Percentiles rank a stretch among this genome's conserved stretches.
These are phyloP conservation scores for Calephelis virginiensis DNA, from an alignment of 1,140 invertebrate genomes.

Conservation along the genomic window DNA sequence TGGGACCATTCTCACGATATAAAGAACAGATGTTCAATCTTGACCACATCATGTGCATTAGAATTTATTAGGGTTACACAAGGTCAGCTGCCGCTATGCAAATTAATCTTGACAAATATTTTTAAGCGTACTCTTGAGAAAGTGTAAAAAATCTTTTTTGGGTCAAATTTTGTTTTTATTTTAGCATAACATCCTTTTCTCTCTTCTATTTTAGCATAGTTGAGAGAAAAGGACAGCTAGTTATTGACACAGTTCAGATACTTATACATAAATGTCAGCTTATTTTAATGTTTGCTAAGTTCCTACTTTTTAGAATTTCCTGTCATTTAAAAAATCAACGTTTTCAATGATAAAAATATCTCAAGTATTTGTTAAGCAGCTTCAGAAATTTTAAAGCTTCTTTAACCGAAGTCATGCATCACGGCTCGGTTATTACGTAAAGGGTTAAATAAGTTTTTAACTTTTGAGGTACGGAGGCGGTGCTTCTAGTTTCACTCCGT, in stretches of 20 bases:
- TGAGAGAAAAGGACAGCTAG: neutral
- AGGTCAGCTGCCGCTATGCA: constrained; percentile 68
- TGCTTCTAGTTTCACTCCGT: constrained; percentile 59
- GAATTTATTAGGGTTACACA: constrained; percentile 66
- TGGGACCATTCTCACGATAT: constrained; percentile 64
- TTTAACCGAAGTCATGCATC: constrained; percentile 10
- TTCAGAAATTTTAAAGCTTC: constrained; percentile 6
- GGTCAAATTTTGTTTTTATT: neutral
- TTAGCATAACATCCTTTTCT: too few relatives aligned
- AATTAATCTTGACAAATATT: constrained; percentile 43
- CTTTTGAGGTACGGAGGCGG: constrained; percentile 53
- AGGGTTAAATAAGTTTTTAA: constrained; percentile 71
- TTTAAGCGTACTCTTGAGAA: constrained; percentile 46
- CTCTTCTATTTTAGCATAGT: too few relatives aligned
- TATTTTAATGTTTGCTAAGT: neutral
- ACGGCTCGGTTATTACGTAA: constrained; percentile 58
- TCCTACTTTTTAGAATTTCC: neutral
- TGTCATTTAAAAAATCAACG: neutral
- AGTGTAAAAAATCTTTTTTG: constrained; percentile 23
- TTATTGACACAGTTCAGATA: neutral
- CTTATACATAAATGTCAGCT: neutral
- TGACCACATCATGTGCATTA: constrained; percentile 64
- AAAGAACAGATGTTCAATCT: constrained; percentile 49
- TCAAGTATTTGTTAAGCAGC: neutral
- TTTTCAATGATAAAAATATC: constrained; percentile 1